Evolutionary conservation across 64 coral and sea anemone genomes (phyloP).

Genomic region (Actinia equina): DNA sequence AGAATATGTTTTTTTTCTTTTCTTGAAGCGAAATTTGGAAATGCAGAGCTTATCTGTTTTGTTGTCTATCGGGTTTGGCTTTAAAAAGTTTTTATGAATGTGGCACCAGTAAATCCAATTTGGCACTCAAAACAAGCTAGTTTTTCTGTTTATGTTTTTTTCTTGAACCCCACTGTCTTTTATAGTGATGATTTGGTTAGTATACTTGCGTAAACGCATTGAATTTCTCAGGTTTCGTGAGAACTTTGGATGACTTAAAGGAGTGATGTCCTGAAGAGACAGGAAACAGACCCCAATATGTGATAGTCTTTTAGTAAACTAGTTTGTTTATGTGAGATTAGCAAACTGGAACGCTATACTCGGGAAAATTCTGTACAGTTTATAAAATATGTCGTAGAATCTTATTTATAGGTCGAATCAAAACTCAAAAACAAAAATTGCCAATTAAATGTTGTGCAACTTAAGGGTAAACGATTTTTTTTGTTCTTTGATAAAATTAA

Average conservation of each 20-base stretch:
- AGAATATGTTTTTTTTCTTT: background rate
- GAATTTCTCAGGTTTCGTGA: background rate
- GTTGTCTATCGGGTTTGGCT: background rate
- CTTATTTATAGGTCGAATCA: background rate
- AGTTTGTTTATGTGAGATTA: background rate
- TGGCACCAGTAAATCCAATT: background rate
- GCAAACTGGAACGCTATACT: background rate
- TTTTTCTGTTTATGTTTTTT: slow-evolving; percentile 7
- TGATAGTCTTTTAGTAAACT: background rate
- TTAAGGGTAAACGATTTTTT: background rate
- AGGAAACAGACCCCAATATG: background rate
- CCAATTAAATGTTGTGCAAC: background rate
- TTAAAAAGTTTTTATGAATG: slow-evolving; percentile 9
- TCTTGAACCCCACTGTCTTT: background rate
- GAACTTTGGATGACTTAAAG: background rate
- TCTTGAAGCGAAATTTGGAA: background rate
- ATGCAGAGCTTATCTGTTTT: background rate
- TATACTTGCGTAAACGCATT: background rate
- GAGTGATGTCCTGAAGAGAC: background rate
- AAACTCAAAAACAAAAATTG: background rate
- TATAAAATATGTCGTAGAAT: background rate
- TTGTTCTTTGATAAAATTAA: slow-evolving; percentile 7
- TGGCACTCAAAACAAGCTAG: background rate
- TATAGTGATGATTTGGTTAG: background rate
- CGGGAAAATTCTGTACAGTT: background rate